phyloP scores from a whole-genome alignment of 37 sponge, comb jelly and placozoan species.

The Hormiphora californensis region DNA sequence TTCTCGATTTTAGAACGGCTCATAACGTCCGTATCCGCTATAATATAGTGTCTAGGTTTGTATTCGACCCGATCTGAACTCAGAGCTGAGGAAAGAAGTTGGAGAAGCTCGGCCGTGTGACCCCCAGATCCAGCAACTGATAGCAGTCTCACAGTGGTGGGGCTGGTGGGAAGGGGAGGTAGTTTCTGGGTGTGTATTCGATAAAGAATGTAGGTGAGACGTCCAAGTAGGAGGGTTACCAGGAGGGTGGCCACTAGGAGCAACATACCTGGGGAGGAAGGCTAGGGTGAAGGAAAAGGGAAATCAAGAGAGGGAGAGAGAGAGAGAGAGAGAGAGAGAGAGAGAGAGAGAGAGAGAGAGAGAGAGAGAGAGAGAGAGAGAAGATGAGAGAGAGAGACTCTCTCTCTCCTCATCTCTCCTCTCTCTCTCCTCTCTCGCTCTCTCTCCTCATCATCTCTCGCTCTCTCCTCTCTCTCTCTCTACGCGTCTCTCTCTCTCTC shows the following conservation, averaged over 20 bases:
- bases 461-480: no score
- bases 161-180: background rate
- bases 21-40: slow-evolving; percentile 72
- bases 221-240: background rate
- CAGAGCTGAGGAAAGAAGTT: slow-evolving; percentile 63
- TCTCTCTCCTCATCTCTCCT: no score
- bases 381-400: no score
- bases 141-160: slow-evolving; percentile 49
- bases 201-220: slow-evolving; percentile 12
- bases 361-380: no score
- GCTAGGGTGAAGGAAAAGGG: no score
- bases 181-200: background rate
- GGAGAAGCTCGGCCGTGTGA: slow-evolving; percentile 85
- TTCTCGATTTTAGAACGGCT: slow-evolving; percentile 63
- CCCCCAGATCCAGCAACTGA: slow-evolving; percentile 90
- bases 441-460: no score
- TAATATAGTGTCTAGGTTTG: slow-evolving; percentile 72
- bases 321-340: slow-evolving; percentile 31
- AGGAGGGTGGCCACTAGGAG: background rate
- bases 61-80: slow-evolving; percentile 17
- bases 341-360: slow-evolving; percentile 1
- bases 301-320: no score
- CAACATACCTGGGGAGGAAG: no score
- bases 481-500: no score
- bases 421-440: no score